phyloP scores from a whole-genome alignment of 2,888 invertebrate species.

The Gymnosoma rotundatum region DNA sequence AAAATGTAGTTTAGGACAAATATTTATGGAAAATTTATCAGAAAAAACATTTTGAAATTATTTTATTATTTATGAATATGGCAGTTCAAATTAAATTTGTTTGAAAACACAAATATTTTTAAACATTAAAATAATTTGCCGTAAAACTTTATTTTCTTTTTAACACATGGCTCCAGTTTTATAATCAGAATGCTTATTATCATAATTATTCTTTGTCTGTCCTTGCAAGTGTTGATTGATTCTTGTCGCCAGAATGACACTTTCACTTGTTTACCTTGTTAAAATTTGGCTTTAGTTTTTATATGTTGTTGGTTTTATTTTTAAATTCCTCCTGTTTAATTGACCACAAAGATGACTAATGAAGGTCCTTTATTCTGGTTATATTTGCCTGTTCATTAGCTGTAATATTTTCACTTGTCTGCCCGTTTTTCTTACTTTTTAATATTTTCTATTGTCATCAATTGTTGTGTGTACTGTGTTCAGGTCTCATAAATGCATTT shows the following conservation, averaged over 20 bases:
- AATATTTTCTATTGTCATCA: not conserved
- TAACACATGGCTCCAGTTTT: not conserved
- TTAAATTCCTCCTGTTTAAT: not conserved
- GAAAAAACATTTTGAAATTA: too few relatives aligned
- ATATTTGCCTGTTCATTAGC: slow-evolving; percentile 42
- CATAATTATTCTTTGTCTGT: not conserved
- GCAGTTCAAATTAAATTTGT: too few relatives aligned
- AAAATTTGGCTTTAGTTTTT: slow-evolving; percentile 9
- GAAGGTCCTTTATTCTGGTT: slow-evolving; percentile 11
- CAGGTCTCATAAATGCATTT: not conserved
- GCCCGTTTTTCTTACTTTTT: not conserved
- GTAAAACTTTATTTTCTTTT: too few relatives aligned
- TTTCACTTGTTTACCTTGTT: slow-evolving; percentile 5
- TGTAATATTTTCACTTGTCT: slow-evolving; percentile 31
- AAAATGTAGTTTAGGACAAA: too few relatives aligned
- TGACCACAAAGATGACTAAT: not conserved
- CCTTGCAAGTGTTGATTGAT: not conserved
- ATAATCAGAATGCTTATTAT: not conserved
- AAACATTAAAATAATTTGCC: too few relatives aligned
- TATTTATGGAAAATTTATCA: too few relatives aligned
- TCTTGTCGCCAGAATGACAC: not conserved
- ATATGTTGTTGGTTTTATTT: not conserved
- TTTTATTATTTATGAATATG: too few relatives aligned
- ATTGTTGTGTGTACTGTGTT: not conserved
- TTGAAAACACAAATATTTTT: too few relatives aligned